Evolutionary conservation across 1,140 invertebrate species (phyloP), one percentile per base, ranked within the genome.

Genomic region (Hycleus cichorii): DNA sequence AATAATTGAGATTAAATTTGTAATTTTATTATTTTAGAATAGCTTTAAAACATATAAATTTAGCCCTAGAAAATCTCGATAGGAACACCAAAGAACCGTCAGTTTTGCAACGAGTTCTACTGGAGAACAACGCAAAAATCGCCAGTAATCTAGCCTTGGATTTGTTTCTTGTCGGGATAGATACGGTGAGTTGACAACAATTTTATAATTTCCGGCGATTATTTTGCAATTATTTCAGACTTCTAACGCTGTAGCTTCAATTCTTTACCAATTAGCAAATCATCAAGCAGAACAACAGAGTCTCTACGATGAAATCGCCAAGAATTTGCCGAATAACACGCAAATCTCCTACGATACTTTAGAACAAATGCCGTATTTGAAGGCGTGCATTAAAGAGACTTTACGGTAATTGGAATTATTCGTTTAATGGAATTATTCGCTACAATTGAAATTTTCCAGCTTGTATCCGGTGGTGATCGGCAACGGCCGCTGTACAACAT

Each of bases 361-460:
- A 3, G 85, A 90, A 61, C 81, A 86, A 67, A 82, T 92, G 72
- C 77, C 83, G 38, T 95, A 93, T 66, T 80, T 91, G 4, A 94
- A 93, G 77, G 90, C 90, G 2, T 95, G 93, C 66, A 86, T 97
- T 32, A 91, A 91, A 69, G 94, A 97, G 83, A 89, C 92, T 0
- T 88, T 96, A 64, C 86, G 90, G 89, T 91, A 60, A 62, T 44
- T 26, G 4, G 10, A 39, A 11, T 39, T 7, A 39, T 42, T n/a
- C 4, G 40, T n/a, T 42, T 51, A 47, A 1, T 18, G 18, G 18
- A 8, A 10, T 26, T 4, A 11, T 44, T 54, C 18, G 27, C 43
- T 7, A 7, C 51, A n/a, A 45, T 63, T 58, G 40, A 42, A 27
- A 10, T 39, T 59, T 50, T 18, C 12, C 69, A 81, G 83, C 62